These are phyloP conservation scores for Punctoribates punctum DNA, from an alignment of 2,888 invertebrate species.

Conservation along the genomic window DNA sequence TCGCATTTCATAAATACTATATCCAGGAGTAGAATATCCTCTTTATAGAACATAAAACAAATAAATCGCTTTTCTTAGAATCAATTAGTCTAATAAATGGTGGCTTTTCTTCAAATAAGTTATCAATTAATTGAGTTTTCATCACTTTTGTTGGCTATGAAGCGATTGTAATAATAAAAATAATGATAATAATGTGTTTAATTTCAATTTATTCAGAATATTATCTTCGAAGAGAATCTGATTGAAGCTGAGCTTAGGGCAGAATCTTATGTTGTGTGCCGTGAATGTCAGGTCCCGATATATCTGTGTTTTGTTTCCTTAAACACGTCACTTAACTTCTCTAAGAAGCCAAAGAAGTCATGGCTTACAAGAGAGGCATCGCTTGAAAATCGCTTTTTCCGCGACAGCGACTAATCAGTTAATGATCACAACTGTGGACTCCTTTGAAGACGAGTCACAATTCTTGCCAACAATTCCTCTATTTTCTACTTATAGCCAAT, in stretches of 20 bases:
- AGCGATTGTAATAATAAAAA: background rate
- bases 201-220: background rate
- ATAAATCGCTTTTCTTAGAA: background rate
- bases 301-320: conserved; percentile 1
- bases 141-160: too few species aligned
- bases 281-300: background rate
- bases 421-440: conserved; percentile 1
- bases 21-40: background rate
- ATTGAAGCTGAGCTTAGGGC: background rate
- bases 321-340: conserved; percentile 15
- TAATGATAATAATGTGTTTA: too few species aligned
- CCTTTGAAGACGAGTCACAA: background rate
- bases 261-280: background rate
- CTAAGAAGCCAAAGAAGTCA: background rate
- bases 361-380: conserved; percentile 16
- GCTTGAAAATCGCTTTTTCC: conserved; percentile 8
- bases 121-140: too few species aligned
- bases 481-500: background rate
- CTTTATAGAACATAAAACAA: background rate
- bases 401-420: conserved; percentile 16
- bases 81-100: too few species aligned
- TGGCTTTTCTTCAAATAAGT: too few species aligned
- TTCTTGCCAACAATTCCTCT: background rate
- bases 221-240: background rate
- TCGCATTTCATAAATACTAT: conserved; percentile 14